These are phyloP conservation scores for Ophion ventricosus DNA, from an alignment of 2,888 invertebrate species.

Conservation along the genomic window DNA sequence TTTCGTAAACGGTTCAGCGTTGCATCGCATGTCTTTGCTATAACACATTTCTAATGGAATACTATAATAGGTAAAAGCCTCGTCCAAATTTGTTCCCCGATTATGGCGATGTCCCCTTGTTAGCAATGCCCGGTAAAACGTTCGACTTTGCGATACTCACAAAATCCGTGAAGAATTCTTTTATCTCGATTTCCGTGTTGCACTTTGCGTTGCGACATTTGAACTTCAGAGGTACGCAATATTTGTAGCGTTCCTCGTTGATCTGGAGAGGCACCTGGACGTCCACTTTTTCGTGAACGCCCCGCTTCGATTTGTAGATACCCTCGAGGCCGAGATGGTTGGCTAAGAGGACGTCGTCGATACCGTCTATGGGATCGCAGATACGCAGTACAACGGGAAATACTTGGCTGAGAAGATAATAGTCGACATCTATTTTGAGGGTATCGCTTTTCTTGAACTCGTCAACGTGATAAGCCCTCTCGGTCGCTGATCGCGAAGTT, in stretches of 20 bases:
- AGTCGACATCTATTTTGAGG: conserved; percentile 92
- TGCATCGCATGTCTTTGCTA: no score
- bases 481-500: conserved; percentile 90
- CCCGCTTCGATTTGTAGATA: conserved; percentile 76
- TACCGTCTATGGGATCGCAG: conserved; percentile 97
- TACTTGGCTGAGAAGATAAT: conserved; percentile 97
- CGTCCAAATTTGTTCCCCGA: no score
- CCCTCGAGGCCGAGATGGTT: conserved; percentile 89
- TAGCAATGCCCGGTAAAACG: no score
- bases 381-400: conserved; percentile 98
- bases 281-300: conserved; percentile 72
- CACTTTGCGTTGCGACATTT: conserved; percentile 84
- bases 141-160: conserved; percentile 74
- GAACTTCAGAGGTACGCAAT: conserved; percentile 88
- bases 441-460: conserved; percentile 90
- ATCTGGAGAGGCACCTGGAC: conserved; percentile 76
- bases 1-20: no score
- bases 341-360: conserved; percentile 95
- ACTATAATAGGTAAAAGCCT: no score
- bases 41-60: no score
- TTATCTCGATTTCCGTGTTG: conserved; percentile 83
- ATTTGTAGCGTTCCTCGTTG: conserved; percentile 85
- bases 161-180: conserved; percentile 79
- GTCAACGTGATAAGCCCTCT: conserved; percentile 97
- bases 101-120: no score